These are phyloP conservation scores for Dicyrtoma fusca DNA, from an alignment of 2,888 invertebrate species.

Conservation along the genomic window DNA sequence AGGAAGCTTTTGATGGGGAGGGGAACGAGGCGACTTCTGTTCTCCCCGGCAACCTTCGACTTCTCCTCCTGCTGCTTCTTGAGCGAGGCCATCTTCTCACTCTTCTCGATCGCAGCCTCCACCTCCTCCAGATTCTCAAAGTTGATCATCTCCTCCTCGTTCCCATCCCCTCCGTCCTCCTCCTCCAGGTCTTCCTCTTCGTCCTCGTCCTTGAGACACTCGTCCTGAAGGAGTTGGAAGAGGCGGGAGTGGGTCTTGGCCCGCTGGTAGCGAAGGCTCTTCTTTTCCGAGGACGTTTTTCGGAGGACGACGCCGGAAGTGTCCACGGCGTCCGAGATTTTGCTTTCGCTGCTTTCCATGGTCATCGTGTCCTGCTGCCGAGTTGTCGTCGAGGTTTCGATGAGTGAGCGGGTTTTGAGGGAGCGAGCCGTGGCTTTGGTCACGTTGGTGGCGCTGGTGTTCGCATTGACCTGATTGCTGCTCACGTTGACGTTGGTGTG, in stretches of 20 bases:
- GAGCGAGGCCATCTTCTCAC: conserved; percentile 1
- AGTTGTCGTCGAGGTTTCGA: conserved; percentile 25
- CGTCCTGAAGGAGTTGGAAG: conserved; percentile 69
- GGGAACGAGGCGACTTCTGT: conserved; percentile 47
- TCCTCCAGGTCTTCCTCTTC: conserved; percentile 56
- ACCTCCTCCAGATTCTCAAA: conserved; percentile 36
- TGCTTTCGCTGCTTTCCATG: background rate
- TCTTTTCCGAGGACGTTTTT: conserved; percentile 60
- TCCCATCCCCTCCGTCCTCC: conserved; percentile 56
- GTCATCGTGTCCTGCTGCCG: no score
- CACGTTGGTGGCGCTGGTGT: background rate
- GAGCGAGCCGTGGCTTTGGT: background rate
- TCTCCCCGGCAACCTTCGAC: background rate
- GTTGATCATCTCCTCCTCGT: conserved; percentile 18
- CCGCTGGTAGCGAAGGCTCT: conserved; percentile 68
- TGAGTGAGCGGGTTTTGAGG: conserved; percentile 34
- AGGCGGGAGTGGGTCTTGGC: conserved; percentile 74
- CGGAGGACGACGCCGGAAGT: conserved; percentile 47
- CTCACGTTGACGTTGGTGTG: background rate
- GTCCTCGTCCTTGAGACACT: conserved; percentile 60
- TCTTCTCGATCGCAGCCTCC: conserved; percentile 37
- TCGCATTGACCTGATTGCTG: background rate
- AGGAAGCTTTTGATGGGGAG: conserved; percentile 49
- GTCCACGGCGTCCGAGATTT: conserved; percentile 10
- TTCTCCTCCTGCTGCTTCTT: conserved; percentile 4